Evolutionary conservation across 1,140 invertebrate genomes (phyloP).

Genomic region (Lasioglossum baleicum): DNA sequence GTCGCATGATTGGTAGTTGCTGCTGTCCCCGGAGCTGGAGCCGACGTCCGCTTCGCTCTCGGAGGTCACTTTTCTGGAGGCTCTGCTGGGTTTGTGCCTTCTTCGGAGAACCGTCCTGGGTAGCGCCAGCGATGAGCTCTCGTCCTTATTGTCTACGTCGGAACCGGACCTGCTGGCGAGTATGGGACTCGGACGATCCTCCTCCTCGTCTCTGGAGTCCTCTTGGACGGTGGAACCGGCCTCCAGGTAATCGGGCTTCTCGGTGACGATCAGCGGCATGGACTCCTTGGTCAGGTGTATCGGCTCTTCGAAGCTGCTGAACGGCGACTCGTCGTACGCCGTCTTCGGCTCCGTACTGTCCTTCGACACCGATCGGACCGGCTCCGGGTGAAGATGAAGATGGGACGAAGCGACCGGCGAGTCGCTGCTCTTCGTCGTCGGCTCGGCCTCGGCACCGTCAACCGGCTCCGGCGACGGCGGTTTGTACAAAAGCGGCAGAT

Average conservation of each 20-base stretch:
- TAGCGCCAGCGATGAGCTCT: constrained; percentile 66
- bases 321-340: constrained; percentile 23
- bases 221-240: constrained; percentile 63
- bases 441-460: constrained; percentile 16
- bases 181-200: constrained; percentile 53
- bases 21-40: constrained; percentile 94
- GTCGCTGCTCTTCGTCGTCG: constrained; percentile 31
- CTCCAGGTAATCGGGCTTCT: constrained; percentile 52
- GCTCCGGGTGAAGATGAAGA: not conserved
- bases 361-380: constrained; percentile 21
- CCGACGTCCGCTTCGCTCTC: constrained; percentile 83
- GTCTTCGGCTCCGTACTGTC: constrained; percentile 9
- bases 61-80: constrained; percentile 65
- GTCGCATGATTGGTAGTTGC: constrained; percentile 93
- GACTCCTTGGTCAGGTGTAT: not conserved
- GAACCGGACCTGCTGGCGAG: constrained; percentile 71
- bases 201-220: constrained; percentile 54
- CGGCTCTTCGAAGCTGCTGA: constrained; percentile 28
- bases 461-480: constrained; percentile 69
- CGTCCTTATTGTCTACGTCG: constrained; percentile 73
- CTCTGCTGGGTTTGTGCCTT: constrained; percentile 70
- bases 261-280: constrained; percentile 54
- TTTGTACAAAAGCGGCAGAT: constrained; percentile 77
- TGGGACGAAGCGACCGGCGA: constrained; percentile 63
- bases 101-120: constrained; percentile 73